A percentile compares a stretch with the other conserved stretches of the same genome.
Evolutionary conservation across 2,888 invertebrate genomes (phyloP).

Genomic region (Mamestra brassicae): DNA sequence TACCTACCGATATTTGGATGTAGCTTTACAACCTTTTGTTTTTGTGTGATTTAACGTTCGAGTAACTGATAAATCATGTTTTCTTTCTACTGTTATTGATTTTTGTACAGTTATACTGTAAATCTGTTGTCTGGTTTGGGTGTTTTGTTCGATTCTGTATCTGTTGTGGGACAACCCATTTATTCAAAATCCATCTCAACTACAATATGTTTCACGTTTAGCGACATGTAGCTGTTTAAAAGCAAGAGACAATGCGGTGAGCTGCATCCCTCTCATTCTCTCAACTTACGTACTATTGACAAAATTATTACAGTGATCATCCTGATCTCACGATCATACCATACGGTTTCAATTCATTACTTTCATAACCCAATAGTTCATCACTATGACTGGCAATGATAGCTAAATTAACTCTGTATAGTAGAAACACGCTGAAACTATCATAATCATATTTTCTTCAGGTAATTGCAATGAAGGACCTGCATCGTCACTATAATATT

Average conservation of each 20-base stretch:
- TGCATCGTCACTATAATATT: background rate
- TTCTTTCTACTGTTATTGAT: background rate
- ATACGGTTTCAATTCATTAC: conserved; percentile 35
- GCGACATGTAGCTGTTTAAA: no score
- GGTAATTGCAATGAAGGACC: background rate
- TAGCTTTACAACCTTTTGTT: background rate
- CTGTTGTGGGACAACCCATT: no score
- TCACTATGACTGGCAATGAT: background rate
- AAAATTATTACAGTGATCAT: conserved; percentile 19
- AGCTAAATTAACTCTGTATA: conserved; percentile 34
- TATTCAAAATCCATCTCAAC: no score
- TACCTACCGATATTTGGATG: conserved; percentile 15
- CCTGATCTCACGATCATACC: conserved; percentile 27
- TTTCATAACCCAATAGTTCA: conserved; percentile 41
- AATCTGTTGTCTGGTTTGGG: no score
- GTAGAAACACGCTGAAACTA: conserved; percentile 41
- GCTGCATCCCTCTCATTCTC: no score
- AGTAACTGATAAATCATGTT: background rate
- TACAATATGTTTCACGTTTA: no score
- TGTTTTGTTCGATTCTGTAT: no score
- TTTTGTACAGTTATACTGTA: background rate
- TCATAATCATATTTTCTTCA: conserved; percentile 49
- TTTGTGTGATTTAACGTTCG: background rate
- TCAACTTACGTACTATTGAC: no score
- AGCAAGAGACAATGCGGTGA: no score